Evolutionary conservation across 1,140 invertebrate species (phyloP), one percentile per base, ranked within the genome.

Genomic region (Caerostris extrusa): DNA sequence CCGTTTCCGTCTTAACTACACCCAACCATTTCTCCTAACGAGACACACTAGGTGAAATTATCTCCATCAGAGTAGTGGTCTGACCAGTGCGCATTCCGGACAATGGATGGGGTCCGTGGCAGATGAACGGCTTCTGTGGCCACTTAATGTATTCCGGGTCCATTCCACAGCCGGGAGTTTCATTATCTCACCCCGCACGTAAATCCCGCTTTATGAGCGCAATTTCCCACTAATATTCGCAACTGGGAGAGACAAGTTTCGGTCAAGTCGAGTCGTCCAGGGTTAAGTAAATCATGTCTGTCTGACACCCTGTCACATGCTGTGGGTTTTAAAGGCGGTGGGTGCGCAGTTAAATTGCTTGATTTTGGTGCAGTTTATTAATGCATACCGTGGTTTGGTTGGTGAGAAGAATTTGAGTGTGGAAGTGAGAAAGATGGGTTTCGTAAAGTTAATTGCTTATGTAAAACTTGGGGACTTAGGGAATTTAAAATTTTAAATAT

Each of bases 161-260:
- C n/a, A 58, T 61, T 82, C 19, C 57, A 7, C 5, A 0, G 71
- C 12, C 34, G 34, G 19, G 61, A 82, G 90, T 91, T 91, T 91
- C 90, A 91, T 91, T 91, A 91, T 82, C 90, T 58, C 90, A 3
- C 1, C 34, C 71, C 17, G 58, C 57, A 17, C 90, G 71, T 91
- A 91, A 82, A 91, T 81, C 69, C 71, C 17, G 57, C 71, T 91
- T 91, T 82, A 91, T 60, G 69, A 91, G 56, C 10, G 10, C 71
- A 82, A 61, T 60, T 91, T 69, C 57, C 71, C 69, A 56, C 90
- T 91, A 91, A 91, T 82, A 91, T 91, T 91, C 90, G 14, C 69
- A n/a, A 17, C 8, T 61, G 69, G 57, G 90, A 64, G 64, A 7
- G 14, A 77, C 86, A 88, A 61, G 86, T 17, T 88, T 88, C 85